Evolutionary conservation across 2,888 invertebrate species (phyloP), one percentile per base, ranked within the genome.

Genomic region (Chaetoderma sp.): DNA sequence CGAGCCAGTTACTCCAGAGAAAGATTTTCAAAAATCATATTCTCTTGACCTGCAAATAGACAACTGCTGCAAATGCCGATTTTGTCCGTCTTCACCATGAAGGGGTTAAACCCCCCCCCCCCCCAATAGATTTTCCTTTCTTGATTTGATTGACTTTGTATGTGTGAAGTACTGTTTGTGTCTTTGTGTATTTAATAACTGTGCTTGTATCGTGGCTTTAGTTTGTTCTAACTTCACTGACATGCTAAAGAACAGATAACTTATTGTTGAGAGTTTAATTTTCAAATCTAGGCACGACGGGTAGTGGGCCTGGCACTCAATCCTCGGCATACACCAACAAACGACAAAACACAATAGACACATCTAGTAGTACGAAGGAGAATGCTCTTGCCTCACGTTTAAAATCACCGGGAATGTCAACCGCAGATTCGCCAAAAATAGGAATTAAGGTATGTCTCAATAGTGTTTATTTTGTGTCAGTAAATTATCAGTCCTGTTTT

Each of bases 341-440:
- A 32, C 67, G 80, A 28, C 78, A 79, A 65, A 78, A 79, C 67
- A 74, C 78, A 32, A 73, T 76, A 52, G 79, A 77, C 32, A 74
- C 65, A 72, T 77, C 49, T 63, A 62, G 74, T 76, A 52, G 52
- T 59, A 79, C 82, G 33, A 82, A 82, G 66, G 80, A 82, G 71
- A 80, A 78, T 59, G 74, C 76, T 28, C 67, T 81, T 65, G 76
- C 79, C 63, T 79, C 79, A 56, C 74, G 82, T 50, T 70, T 75
- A 73, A 82, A 82, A 74, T 76, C 78, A 52, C 73, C 73, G 21
- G 76, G 75, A 8, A 71, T 73, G 16, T 68, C 73, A 27, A 52
- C 70, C 0, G 55, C 71, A 47, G 82, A 82, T 62, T 82, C 82
- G 32, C 80, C 82, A 55, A 82, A 82, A 75, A 77, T 79, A 61